Evolutionary conservation across 2,113 vertebrate genomes (phyloP).

Genomic region (Gymnarchus niloticus): DNA sequence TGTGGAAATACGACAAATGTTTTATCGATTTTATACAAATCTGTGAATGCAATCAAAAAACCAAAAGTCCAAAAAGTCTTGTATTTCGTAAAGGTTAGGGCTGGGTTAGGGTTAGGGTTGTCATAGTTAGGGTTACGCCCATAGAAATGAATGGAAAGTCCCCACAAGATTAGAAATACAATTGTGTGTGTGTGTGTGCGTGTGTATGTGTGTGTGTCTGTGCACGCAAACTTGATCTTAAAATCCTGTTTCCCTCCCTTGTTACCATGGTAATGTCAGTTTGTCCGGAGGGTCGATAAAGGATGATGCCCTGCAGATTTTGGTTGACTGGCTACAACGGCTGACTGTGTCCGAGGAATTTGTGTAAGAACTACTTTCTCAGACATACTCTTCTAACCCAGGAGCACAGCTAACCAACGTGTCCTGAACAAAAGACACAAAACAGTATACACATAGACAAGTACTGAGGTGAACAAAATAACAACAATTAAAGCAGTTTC

Average conservation of each 20-base stretch:
- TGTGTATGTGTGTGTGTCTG: slow-evolving; percentile 15
- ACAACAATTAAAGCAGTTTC: not conserved
- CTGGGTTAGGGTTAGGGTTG: too few relatives aligned
- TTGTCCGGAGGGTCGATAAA: slow-evolving; percentile 47
- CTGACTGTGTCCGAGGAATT: slow-evolving; percentile 39
- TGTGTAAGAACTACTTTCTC: slow-evolving; percentile 37
- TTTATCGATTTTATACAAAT: too few relatives aligned
- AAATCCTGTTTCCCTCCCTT: not conserved
- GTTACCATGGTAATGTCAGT: slow-evolving; percentile 28
- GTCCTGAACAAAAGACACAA: not conserved
- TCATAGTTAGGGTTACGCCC: too few relatives aligned
- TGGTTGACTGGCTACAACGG: slow-evolving; percentile 39
- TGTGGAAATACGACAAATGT: too few relatives aligned
- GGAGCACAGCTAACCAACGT: not conserved
- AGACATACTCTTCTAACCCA: not conserved
- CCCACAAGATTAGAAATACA: too few relatives aligned
- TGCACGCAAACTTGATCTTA: not conserved
- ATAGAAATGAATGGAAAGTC: too few relatives aligned
- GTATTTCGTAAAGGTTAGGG: too few relatives aligned
- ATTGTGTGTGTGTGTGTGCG: too few relatives aligned
- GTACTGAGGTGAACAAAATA: too few relatives aligned
- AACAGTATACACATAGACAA: not conserved
- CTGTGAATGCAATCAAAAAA: too few relatives aligned
- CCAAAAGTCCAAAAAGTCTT: too few relatives aligned
- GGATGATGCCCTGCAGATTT: slow-evolving; percentile 33